Evolutionary conservation across 2,113 vertebrate species (phyloP), one percentile per base, ranked within the genome.

Genomic region (Alethe diademata): DNA sequence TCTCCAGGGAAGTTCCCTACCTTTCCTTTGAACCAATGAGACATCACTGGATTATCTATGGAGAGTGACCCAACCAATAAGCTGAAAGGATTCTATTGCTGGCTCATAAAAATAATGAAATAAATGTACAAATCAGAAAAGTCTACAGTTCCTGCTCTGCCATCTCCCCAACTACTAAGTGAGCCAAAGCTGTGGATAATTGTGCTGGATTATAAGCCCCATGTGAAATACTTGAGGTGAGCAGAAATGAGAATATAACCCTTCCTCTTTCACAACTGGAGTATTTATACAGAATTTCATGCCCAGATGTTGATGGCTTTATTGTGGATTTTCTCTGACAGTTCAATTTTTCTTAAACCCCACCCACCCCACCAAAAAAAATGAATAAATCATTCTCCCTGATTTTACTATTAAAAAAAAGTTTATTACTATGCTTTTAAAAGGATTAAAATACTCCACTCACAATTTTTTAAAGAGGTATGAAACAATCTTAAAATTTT

Each of bases 351-450:
- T 45, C 43, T 45, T 45, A 45, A 45, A 45, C 43, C 8, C 19
- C 18, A 18, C 9, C 43, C 43, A 3, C 40, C 40, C 40, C 40
- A 13, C 40, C 6, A 8, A 16, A 35, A 33, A 38, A 14, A 45
- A 48, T 35, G 35, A 35, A 35, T 35, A 2, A 23, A 23, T 23
- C 1, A 25, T 6, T 15, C 8, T 3, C 3, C 5, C 5, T 43
- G 8, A 6, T 78, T 73, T 73, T 65, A 45, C 5, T 54, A 11
- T 19, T 19, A 11, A 4, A 53, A 29, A 26, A 74, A 71, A 20
- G 1, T 18, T 64, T 35, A 33, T 53, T 57, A 12, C 38, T 5
- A 1, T 45, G 54, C 9, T 57, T 51, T 38, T 19, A 33, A 11
- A 19, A 13, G 5, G 22, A 50, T 42, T 58, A 40, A 76, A 80